phyloP scores from a whole-genome alignment of 2,113 vertebrate genomes.

The Cynocephalus volans region DNA sequence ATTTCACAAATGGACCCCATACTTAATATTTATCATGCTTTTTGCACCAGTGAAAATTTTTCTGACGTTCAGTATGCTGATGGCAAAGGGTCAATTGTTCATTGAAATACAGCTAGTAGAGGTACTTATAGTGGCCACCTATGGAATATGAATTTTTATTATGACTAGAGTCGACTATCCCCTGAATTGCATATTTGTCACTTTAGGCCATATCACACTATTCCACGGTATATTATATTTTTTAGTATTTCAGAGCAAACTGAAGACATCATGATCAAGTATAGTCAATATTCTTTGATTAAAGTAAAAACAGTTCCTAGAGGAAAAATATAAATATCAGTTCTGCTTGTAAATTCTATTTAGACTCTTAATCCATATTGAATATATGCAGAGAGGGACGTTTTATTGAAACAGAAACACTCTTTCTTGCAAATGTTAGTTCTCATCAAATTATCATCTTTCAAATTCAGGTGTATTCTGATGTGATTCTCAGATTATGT shows the following conservation, averaged over 20 bases:
- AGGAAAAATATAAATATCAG: conserved; percentile 23
- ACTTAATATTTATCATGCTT: conserved; percentile 25
- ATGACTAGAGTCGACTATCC: neutral
- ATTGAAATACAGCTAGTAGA: neutral
- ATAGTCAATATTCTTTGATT: neutral
- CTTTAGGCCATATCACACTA: neutral
- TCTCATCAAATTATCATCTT: neutral
- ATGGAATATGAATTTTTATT: conserved; percentile 8
- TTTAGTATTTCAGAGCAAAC: conserved; percentile 61
- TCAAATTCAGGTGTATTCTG: conserved; percentile 22
- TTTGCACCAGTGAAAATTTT: neutral
- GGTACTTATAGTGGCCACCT: neutral
- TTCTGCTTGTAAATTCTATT: conserved; percentile 5
- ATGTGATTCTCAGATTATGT: neutral
- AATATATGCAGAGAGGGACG: neutral
- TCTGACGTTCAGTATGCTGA: neutral
- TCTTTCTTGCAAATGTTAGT: conserved; percentile 14
- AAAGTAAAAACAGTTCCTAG: conserved; percentile 56
- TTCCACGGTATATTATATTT: neutral
- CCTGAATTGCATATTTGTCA: neutral
- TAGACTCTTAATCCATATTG: conserved; percentile 39
- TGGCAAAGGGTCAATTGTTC: neutral
- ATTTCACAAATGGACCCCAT: neutral
- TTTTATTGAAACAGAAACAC: conserved; percentile 35
- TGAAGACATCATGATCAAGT: neutral